Evolutionary conservation across 2,113 vertebrate species (phyloP).

Genomic region (Cochlearius cochlearius): DNA sequence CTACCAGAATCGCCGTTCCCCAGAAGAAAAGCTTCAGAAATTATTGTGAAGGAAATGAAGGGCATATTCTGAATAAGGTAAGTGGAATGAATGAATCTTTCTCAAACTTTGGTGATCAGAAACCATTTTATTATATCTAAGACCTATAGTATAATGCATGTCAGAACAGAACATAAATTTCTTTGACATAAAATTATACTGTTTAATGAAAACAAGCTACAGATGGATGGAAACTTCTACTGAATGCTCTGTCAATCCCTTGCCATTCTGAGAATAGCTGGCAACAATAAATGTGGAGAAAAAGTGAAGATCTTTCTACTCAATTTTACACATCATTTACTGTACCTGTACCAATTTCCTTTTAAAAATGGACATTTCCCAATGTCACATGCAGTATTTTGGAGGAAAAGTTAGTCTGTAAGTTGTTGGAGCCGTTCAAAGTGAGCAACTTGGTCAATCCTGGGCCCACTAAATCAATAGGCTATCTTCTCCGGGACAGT

Average conservation of each 20-base stretch:
- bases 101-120: conserved; percentile 21
- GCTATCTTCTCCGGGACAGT: not conserved
- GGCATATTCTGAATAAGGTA: not conserved
- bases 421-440: not conserved
- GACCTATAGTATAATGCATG: not conserved
- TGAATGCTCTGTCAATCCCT: conserved; percentile 38
- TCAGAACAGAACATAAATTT: conserved; percentile 53
- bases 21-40: not conserved
- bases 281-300: conserved; percentile 53
- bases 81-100: conserved; percentile 25
- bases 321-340: conserved; percentile 66
- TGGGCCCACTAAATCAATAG: not conserved
- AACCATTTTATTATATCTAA: conserved; percentile 40
- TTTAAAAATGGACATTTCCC: conserved; percentile 38
- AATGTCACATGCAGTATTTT: conserved; percentile 17
- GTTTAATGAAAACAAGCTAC: conserved; percentile 59
- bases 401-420: not conserved
- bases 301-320: conserved; percentile 36
- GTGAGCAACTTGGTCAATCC: not conserved
- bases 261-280: not conserved
- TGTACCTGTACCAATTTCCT: not conserved
- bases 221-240: conserved; percentile 38
- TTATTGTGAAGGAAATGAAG: not conserved
- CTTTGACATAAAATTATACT: conserved; percentile 40
- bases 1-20: not conserved